Conservation (phyloP, 2,113 vertebrate species). For the Hiodon tergisus region DNA sequence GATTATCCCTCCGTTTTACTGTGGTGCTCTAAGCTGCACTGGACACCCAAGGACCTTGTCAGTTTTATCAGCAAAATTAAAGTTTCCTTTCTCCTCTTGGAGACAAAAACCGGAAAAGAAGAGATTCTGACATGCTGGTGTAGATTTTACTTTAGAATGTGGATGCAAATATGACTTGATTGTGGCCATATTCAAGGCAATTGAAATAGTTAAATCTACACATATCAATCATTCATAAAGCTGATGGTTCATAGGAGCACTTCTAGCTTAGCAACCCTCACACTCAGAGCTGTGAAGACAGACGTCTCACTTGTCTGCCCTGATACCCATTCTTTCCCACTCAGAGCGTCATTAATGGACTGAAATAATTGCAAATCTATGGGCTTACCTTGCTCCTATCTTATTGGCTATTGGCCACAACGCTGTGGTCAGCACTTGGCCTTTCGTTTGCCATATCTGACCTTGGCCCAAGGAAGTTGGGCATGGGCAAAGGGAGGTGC, state of each 20-base stretch:
- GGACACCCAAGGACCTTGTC: too few species aligned
- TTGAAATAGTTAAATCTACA: background rate
- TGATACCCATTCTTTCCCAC: slow-evolving; percentile 20
- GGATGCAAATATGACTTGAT: background rate
- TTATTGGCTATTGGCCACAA: too few species aligned
- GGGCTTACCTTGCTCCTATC: background rate
- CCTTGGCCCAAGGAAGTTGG: too few species aligned
- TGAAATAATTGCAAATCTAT: slow-evolving; percentile 53
- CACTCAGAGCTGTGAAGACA: background rate
- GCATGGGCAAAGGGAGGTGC: too few species aligned
- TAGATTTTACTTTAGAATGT: background rate
- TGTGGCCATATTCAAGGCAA: too few species aligned
- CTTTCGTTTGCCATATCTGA: too few species aligned
- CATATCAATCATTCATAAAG: background rate
- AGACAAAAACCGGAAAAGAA: background rate
- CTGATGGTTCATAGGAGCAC: background rate
- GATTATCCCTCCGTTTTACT: too few species aligned
- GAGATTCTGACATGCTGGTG: background rate
- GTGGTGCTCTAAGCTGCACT: too few species aligned
- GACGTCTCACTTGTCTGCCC: slow-evolving; percentile 16
- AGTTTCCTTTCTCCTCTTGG: too few species aligned
- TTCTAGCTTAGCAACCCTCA: background rate
- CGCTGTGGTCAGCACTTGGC: too few species aligned
- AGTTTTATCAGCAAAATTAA: too few species aligned
- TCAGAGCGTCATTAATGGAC: slow-evolving; percentile 51